A percentile compares a stretch with the other conserved stretches of the same genome.
Evolutionary conservation across 2,888 invertebrate genomes (phyloP).

Genomic region (Netelia melanura): DNA sequence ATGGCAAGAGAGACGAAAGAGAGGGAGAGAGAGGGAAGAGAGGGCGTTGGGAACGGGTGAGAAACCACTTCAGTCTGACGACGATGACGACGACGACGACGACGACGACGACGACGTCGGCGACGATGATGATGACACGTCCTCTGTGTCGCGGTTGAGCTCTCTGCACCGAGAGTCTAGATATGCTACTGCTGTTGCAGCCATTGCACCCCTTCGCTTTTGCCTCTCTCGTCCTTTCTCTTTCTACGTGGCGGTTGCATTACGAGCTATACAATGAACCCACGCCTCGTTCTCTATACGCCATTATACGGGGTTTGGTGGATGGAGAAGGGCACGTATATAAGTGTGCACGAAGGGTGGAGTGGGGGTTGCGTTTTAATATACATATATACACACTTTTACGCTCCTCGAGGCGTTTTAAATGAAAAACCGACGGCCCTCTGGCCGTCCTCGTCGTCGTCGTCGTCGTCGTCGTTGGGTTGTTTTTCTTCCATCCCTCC

Average conservation of each 20-base stretch:
- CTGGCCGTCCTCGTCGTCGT: constrained; percentile 46
- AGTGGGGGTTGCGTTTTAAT: constrained; percentile 24
- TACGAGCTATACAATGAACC: constrained; percentile 59
- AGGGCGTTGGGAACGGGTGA: constrained; percentile 20
- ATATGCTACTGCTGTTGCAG: constrained; percentile 43
- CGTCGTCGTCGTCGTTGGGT: constrained; percentile 11
- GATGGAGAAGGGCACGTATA: constrained; percentile 14
- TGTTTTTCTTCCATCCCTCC: constrained; percentile 25
- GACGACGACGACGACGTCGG: constrained; percentile 20
- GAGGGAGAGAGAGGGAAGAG: constrained; percentile 35
- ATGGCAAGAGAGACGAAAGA: background rate
- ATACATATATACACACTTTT: constrained; percentile 48
- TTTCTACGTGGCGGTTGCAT: constrained; percentile 12
- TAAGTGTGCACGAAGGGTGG: background rate
- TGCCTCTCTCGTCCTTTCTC: background rate
- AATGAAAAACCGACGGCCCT: constrained; percentile 64
- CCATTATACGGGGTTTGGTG: constrained; percentile 57
- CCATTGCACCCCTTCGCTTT: constrained; percentile 34
- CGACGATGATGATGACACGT: constrained; percentile 43
- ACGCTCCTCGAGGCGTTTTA: constrained; percentile 64
- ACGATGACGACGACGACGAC: constrained; percentile 43
- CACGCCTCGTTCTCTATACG: constrained; percentile 34
- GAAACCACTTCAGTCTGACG: constrained; percentile 60
- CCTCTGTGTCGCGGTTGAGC: constrained; percentile 41
- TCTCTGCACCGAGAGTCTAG: constrained; percentile 25